Conservation (phyloP, 2,888 invertebrate genomes). For the Uloborus plumipes region DNA sequence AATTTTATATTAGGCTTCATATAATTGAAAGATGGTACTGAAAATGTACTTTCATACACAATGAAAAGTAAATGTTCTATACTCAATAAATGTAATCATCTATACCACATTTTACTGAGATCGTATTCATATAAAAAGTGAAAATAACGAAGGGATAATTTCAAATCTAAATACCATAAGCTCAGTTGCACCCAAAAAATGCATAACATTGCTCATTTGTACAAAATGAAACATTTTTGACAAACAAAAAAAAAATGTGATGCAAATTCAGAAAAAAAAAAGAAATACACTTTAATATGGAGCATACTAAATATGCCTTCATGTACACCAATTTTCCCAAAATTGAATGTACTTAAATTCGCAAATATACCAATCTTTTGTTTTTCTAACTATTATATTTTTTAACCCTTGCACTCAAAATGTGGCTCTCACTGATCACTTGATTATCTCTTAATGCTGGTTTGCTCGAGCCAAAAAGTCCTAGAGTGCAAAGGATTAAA, state of each 20-base stretch:
- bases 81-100: too few relatives aligned
- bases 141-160: conserved; percentile 18
- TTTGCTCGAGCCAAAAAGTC: too few relatives aligned
- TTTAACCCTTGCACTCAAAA: too few relatives aligned
- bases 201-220: conserved; percentile 12
- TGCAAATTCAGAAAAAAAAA: conserved; percentile 16
- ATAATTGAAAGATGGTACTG: too few relatives aligned
- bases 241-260: conserved; percentile 27
- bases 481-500: neutral
- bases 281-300: conserved; percentile 21
- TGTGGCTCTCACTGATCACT: too few relatives aligned
- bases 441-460: too few relatives aligned
- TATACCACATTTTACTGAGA: conserved; percentile 12
- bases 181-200: conserved; percentile 29
- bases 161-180: conserved; percentile 30
- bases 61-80: too few relatives aligned
- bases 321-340: neutral
- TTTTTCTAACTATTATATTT: neutral
- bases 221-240: conserved; percentile 15
- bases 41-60: too few relatives aligned
- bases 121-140: conserved; percentile 11
- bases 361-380: neutral
- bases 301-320: conserved; percentile 44
- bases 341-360: too few relatives aligned
- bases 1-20: too few relatives aligned